A percentile compares a stretch with the other conserved stretches of the same genome.
Conservation (phyloP, 2,888 invertebrate genomes). For the Aplocera efformata region DNA sequence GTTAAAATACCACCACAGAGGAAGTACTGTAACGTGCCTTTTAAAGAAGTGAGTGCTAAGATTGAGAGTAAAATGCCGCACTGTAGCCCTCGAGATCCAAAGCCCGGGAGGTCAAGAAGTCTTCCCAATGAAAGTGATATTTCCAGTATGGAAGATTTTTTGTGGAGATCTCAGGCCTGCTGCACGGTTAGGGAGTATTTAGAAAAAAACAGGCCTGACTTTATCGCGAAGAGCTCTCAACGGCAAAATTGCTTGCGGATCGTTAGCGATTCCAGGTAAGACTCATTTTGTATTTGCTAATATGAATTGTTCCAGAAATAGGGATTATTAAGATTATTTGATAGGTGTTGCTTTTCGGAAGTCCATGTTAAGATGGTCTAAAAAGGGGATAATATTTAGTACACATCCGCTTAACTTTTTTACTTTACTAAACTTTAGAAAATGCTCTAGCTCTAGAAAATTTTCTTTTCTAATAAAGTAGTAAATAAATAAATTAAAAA, state of each 20-base stretch:
- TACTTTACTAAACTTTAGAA: no score
- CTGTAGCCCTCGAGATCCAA: slow-evolving; percentile 35
- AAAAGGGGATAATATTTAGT: no score
- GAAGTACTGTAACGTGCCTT: slow-evolving; percentile 42
- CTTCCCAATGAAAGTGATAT: slow-evolving; percentile 57
- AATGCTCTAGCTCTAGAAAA: no score
- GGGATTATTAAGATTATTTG: no score
- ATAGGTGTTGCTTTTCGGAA: no score
- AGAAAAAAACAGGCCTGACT: slow-evolving; percentile 84
- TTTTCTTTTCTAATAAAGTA: no score
- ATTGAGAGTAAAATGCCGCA: slow-evolving; percentile 40
- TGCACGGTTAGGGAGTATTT: slow-evolving; percentile 85
- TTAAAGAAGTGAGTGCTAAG: slow-evolving; percentile 51
- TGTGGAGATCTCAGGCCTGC: slow-evolving; percentile 41
- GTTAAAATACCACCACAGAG: slow-evolving; percentile 64
- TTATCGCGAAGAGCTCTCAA: slow-evolving; percentile 70
- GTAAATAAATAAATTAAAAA: no score
- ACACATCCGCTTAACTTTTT: no score
- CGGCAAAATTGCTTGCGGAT: slow-evolving; percentile 62
- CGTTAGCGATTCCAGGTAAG: slow-evolving; percentile 63
- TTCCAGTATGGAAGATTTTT: slow-evolving; percentile 56
- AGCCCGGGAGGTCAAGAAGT: slow-evolving; percentile 46
- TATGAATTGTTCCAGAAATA: no score
- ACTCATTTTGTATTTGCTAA: background rate
- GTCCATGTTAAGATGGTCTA: no score